Evolutionary conservation across 1,140 invertebrate genomes (phyloP), one percentile per base, ranked within the genome.

Genomic region (Proales similis): DNA sequence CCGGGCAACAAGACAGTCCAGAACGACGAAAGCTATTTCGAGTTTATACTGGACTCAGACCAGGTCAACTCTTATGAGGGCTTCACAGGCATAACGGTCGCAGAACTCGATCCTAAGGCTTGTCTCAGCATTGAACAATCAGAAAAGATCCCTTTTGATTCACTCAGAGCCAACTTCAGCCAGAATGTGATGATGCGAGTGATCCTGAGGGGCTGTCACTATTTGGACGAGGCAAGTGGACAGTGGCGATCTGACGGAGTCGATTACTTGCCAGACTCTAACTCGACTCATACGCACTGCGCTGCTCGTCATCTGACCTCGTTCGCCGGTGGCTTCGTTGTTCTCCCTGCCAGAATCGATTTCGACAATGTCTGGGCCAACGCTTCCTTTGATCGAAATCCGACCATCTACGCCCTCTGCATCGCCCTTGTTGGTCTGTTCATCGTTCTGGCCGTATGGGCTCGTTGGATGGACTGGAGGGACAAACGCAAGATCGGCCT

Each of bases 311-410:
- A 78, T 62, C 63, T 77, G 63, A 76, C 77, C 12, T 69, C 69
- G 39, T 79, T 78, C 63, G 69, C 69, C 7, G 70, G 72, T 11
- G 73, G 74, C 11, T 74, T 72, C 65, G 65, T 71, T 0, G 71
- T 77, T 3, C 69, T 70, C 9, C 76, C 76, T 0, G 77, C 77
- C 62, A 68, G 68, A 12, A 73, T 78, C 6, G 73, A 78, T 68
- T 77, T 72, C 67, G 67, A 70, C 53, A 74, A 72, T 60, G 69
- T 76, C 3, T 74, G 77, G 19, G 65, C 68, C 20, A 74, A 77
- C 65, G 74, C 76, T n/a, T 76, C 77, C 32, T 81, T 81, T 67
- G 67, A 70, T 4, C 78, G 79, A 67, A 81, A 81, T 68, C 71
- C 79, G 3, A 80, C 79, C 1, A 73, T 81, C 39, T 81, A 80